phyloP scores from a whole-genome alignment of 2,113 vertebrate species.

The Crypturellus undulatus region DNA sequence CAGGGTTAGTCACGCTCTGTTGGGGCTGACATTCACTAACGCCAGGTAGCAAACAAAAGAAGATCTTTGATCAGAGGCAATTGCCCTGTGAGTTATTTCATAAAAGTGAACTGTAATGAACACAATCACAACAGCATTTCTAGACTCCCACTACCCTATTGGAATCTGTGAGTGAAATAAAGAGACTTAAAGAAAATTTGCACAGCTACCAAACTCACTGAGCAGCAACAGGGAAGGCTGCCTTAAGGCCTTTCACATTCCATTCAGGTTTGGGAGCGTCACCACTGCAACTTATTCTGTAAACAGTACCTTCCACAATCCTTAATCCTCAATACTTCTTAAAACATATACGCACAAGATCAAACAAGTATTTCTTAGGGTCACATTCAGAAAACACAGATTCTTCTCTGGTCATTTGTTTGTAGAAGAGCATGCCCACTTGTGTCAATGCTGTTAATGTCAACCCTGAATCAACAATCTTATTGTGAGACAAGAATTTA shows the following conservation, averaged over 20 bases:
- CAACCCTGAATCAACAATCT: not conserved
- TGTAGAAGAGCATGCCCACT: not conserved
- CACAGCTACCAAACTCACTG: too few relatives aligned
- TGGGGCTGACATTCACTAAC: fast-evolving
- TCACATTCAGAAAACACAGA: not conserved
- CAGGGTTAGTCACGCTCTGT: fast-evolving
- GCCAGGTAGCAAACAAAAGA: not conserved
- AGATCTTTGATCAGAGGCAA: not conserved
- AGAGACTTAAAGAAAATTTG: not conserved
- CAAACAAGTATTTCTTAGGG: not conserved
- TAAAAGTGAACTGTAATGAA: not conserved
- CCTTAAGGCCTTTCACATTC: not conserved
- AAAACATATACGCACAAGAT: not conserved
- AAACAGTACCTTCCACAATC: not conserved
- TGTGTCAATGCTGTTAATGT: not conserved
- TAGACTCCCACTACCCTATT: conserved; percentile 85
- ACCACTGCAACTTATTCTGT: not conserved
- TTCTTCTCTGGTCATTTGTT: not conserved
- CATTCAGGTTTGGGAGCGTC: not conserved
- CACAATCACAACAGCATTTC: conserved; percentile 89
- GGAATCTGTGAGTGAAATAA: conserved; percentile 77
- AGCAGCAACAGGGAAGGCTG: not conserved
- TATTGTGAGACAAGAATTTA: not conserved
- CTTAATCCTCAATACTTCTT: not conserved
- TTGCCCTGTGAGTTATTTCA: not conserved